Conservation (phyloP, 2,888 invertebrate genomes). For the Dorcus hopei region DNA sequence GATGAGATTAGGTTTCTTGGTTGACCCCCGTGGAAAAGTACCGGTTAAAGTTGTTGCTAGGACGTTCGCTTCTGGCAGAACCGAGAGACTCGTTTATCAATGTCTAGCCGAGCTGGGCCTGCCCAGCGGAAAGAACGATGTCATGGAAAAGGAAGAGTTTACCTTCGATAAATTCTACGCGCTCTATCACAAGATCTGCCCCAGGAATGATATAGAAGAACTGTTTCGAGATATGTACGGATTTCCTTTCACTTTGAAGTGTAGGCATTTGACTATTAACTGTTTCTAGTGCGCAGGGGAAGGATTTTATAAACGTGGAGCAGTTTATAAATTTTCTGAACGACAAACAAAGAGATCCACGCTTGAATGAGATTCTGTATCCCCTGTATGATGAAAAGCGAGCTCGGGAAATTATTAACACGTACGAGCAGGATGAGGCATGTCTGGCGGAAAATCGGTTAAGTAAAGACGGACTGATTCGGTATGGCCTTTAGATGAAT, state of each 20-base stretch:
- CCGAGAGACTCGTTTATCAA: conserved; percentile 97
- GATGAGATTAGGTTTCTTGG: conserved; percentile 94
- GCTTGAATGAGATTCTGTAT: conserved; percentile 97
- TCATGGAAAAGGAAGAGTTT: conserved; percentile 90
- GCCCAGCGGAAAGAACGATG: conserved; percentile 93
- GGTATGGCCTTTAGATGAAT: conserved; percentile 43
- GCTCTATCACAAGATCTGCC: conserved; percentile 97
- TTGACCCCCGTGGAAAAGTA: conserved; percentile 92
- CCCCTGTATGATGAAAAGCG: conserved; percentile 95
- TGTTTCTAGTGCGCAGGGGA: conserved; percentile 77
- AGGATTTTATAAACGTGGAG: conserved; percentile 80
- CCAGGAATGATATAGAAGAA: conserved; percentile 97
- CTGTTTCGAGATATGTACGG: conserved; percentile 92
- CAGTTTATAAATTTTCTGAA: conserved; percentile 92
- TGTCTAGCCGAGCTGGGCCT: conserved; percentile 90
- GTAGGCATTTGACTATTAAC: not conserved
- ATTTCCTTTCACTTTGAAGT: no score
- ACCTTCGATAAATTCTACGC: conserved; percentile 99
- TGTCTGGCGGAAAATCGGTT: conserved; percentile 69
- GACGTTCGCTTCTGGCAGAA: conserved; percentile 99
- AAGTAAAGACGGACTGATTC: conserved; percentile 93
- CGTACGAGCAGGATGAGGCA: conserved; percentile 85
- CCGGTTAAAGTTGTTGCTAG: conserved; percentile 94
- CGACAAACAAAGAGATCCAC: conserved; percentile 96
- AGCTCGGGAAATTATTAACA: conserved; percentile 87